A percentile compares a stretch with the other conserved stretches of the same genome.
These are phyloP conservation scores for Augochlorella aurata DNA, from an alignment of 2,888 invertebrate genomes.

Conservation along the genomic window DNA sequence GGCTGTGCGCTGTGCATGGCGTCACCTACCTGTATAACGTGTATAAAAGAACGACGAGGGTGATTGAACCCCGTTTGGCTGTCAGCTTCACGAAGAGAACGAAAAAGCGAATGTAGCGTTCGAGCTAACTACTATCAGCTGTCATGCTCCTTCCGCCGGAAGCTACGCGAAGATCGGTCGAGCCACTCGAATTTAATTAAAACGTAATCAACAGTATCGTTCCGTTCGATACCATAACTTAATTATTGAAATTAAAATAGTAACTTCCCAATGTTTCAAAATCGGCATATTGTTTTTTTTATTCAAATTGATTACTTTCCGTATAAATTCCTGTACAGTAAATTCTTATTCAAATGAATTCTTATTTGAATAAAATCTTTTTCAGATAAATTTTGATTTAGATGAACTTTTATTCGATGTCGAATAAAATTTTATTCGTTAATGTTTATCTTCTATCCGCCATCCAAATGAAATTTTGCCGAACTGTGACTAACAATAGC, in stretches of 20 bases:
- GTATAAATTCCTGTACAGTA: too few relatives aligned
- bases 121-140: slow-evolving; percentile 10
- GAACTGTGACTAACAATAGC: too few relatives aligned
- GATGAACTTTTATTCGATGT: too few relatives aligned
- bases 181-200: slow-evolving; percentile 58
- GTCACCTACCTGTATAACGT: slow-evolving; percentile 25
- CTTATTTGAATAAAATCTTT: too few relatives aligned
- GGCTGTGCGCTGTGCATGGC: neutral
- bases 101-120: slow-evolving; percentile 26
- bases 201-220: slow-evolving; percentile 42
- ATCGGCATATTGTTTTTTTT: neutral
- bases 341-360: too few relatives aligned
- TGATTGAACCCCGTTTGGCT: slow-evolving; percentile 54
- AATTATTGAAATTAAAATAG: neutral
- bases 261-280: neutral
- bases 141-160: neutral
- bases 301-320: too few relatives aligned
- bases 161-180: slow-evolving; percentile 6
- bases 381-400: too few relatives aligned
- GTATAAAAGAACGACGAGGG: slow-evolving; percentile 36
- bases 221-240: neutral
- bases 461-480: too few relatives aligned
- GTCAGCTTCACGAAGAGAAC: slow-evolving; percentile 34
- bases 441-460: too few relatives aligned
- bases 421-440: too few relatives aligned